A percentile compares a stretch with the other conserved stretches of the same genome.
Evolutionary conservation across 2,113 vertebrate genomes (phyloP).

Genomic region (Oryctolagus cuniculus): mOryCun1.1 NC_091453.1:15077001-15077500

Average conservation of each 20-base stretch:
- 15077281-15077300: background rate
- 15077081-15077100: too few species aligned
- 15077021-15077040: too few species aligned
- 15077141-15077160: background rate
- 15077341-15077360: conserved; percentile 34
- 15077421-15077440: background rate
- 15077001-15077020: too few species aligned
- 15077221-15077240: background rate
- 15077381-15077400: background rate
- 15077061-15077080: too few species aligned
- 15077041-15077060: too few species aligned
- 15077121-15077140: conserved; percentile 18
- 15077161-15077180: background rate
- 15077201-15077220: background rate
- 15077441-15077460: background rate
- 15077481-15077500: background rate
- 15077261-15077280: background rate
- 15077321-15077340: background rate
- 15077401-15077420: background rate
- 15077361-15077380: conserved; percentile 10
- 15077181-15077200: background rate
- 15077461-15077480: background rate
- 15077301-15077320: background rate
- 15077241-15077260: conserved; percentile 40
- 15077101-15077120: background rate